A percentile compares a stretch with the other conserved stretches of the same genome.
These are phyloP conservation scores for Agonopterix heracliana DNA, from an alignment of 2,888 invertebrate species.

Conservation along the genomic window DNA sequence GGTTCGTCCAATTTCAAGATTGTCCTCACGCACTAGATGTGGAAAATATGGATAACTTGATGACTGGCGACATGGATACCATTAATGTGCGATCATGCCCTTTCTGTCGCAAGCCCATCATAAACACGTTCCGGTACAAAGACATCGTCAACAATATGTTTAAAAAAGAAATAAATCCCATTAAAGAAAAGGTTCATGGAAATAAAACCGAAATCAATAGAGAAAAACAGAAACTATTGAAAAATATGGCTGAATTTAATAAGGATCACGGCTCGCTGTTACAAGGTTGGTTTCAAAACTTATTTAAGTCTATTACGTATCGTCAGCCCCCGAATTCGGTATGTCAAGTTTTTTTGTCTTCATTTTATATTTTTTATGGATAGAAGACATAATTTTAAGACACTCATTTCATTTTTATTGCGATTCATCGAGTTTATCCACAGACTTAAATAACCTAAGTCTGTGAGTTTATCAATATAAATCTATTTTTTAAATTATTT, in stretches of 20 bases:
- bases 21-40: slow-evolving; percentile 70
- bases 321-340: too few relatives aligned
- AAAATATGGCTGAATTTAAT: slow-evolving; percentile 14
- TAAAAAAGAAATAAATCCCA: slow-evolving; percentile 51
- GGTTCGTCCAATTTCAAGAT: slow-evolving; percentile 71
- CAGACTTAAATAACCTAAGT: too few relatives aligned
- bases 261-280: not conserved
- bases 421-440: too few relatives aligned
- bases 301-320: too few relatives aligned
- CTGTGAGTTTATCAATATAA: too few relatives aligned
- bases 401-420: too few relatives aligned
- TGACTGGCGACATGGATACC: slow-evolving; percentile 40
- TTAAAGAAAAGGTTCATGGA: slow-evolving; percentile 58
- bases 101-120: slow-evolving; percentile 75
- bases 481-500: too few relatives aligned
- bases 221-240: slow-evolving; percentile 18
- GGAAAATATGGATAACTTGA: slow-evolving; percentile 57
- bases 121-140: slow-evolving; percentile 74
- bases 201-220: slow-evolving; percentile 26
- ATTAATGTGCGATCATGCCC: slow-evolving; percentile 70
- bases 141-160: slow-evolving; percentile 60
- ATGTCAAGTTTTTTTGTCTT: too few relatives aligned
- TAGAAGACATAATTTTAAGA: too few relatives aligned
- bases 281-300: too few relatives aligned
- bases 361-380: too few relatives aligned